Percentiles rank a stretch among this genome's conserved stretches.
Conservation (phyloP, 2,888 invertebrate genomes). For the Automeris io region DNA sequence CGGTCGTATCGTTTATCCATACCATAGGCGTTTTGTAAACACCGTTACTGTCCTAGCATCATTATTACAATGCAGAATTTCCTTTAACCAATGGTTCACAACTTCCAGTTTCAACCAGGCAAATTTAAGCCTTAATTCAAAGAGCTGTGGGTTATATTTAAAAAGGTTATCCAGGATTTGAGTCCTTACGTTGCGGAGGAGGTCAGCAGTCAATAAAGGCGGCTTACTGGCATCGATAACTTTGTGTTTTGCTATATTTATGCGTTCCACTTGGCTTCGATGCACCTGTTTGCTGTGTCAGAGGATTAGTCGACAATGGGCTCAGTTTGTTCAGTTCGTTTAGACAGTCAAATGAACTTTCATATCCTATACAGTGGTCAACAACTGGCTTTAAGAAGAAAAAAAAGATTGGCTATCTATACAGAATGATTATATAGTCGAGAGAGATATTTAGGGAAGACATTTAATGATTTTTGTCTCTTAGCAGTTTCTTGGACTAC, state of each 20-base stretch:
- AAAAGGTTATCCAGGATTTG: conserved; percentile 13
- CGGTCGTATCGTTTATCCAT: conserved; percentile 50
- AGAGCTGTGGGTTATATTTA: conserved; percentile 22
- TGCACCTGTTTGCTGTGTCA: conserved; percentile 45
- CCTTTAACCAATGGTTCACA: conserved; percentile 24
- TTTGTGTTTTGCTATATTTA: conserved; percentile 68
- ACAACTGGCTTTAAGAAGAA: too few species aligned
- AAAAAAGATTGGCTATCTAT: too few species aligned
- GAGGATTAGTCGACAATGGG: conserved; percentile 2
- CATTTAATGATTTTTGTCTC: too few species aligned
- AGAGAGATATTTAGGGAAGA: too few species aligned
- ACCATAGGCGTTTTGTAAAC: conserved; percentile 51
- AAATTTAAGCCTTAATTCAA: not conserved
- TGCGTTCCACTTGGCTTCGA: conserved; percentile 55
- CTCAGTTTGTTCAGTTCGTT: too few species aligned
- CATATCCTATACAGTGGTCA: too few species aligned
- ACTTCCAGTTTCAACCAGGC: not conserved
- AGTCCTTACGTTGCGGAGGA: conserved; percentile 43
- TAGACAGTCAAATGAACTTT: too few species aligned
- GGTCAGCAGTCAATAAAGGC: conserved; percentile 61
- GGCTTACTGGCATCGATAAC: conserved; percentile 71
- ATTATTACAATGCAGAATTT: conserved; percentile 55
- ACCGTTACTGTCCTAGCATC: conserved; percentile 51
- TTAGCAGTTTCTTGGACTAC: too few species aligned
- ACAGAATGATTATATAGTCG: too few species aligned